Percentiles rank a stretch among this genome's conserved stretches.
Conservation (phyloP, 92 coral and sea anemone species). For the Chrysogorgia sp. region DNA sequence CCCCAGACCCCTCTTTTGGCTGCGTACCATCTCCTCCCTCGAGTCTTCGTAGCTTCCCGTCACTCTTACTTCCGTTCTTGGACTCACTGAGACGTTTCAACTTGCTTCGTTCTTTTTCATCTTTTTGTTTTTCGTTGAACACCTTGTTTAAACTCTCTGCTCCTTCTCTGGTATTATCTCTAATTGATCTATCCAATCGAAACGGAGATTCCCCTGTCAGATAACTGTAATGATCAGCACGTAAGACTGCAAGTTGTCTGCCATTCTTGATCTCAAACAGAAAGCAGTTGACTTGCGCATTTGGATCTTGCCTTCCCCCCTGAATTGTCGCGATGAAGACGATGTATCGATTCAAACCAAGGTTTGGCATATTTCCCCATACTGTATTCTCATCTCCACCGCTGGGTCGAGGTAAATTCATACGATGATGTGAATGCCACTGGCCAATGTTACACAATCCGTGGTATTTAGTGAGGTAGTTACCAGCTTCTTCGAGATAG, state of each 20-base stretch:
- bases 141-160: conserved; percentile 7
- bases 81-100: background rate
- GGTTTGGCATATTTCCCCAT: conserved; percentile 80
- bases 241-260: conserved; percentile 46
- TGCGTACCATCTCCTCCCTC: no score
- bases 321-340: conserved; percentile 80
- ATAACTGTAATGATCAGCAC: conserved; percentile 29
- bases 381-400: conserved; percentile 86
- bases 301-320: background rate
- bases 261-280: conserved; percentile 64
- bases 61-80: background rate
- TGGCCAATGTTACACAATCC: conserved; percentile 95
- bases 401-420: conserved; percentile 73
- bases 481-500: conserved; percentile 69
- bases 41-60: background rate
- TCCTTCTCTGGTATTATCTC: background rate
- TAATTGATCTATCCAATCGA: conserved; percentile 12
- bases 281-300: conserved; percentile 60
- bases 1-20: no score
- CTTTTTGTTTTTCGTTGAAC: background rate
- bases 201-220: background rate
- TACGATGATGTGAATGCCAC: conserved; percentile 94
- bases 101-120: background rate
- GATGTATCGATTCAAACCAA: conserved; percentile 66
- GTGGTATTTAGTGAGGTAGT: conserved; percentile 60